Conservation (phyloP, 1,140 invertebrate genomes). For the Xylocopa sonorina region DNA sequence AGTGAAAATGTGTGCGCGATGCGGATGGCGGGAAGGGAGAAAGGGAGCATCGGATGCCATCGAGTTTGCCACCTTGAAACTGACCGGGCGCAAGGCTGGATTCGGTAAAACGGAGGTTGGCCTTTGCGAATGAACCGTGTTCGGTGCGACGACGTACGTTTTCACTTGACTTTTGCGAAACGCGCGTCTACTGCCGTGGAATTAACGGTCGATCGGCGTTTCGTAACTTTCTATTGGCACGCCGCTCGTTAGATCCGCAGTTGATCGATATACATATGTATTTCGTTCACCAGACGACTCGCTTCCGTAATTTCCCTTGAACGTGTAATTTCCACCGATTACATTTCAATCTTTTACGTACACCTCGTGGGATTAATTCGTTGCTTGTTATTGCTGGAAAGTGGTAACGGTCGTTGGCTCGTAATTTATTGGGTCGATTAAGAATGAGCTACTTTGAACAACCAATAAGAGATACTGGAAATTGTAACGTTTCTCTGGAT, state of each 20-base stretch:
- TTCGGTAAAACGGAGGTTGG: conserved; percentile 49
- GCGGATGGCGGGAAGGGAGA: neutral
- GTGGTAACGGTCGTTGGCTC: neutral
- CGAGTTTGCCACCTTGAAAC: conserved; percentile 57
- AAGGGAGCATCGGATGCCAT: conserved; percentile 6
- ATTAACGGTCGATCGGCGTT: conserved; percentile 53
- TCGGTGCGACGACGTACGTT: conserved; percentile 32
- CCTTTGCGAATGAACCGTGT: conserved; percentile 40
- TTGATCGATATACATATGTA: conserved; percentile 54
- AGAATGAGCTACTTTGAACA: neutral
- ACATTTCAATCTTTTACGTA: neutral
- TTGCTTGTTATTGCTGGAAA: neutral
- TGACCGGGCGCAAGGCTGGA: conserved; percentile 60
- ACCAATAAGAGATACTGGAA: neutral
- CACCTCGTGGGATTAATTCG: neutral
- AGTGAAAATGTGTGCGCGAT: neutral
- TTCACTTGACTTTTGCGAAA: conserved; percentile 57
- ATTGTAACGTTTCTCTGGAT: too few species aligned
- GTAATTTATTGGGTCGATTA: neutral
- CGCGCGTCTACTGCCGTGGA: conserved; percentile 19
- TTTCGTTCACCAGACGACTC: neutral
- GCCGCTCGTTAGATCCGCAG: conserved; percentile 18
- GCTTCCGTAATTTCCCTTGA: conserved; percentile 15
- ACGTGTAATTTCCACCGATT: neutral
- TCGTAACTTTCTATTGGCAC: conserved; percentile 61